phyloP scores from a whole-genome alignment of 2,113 vertebrate genomes.

The Ancistrus triradiatus region DNA sequence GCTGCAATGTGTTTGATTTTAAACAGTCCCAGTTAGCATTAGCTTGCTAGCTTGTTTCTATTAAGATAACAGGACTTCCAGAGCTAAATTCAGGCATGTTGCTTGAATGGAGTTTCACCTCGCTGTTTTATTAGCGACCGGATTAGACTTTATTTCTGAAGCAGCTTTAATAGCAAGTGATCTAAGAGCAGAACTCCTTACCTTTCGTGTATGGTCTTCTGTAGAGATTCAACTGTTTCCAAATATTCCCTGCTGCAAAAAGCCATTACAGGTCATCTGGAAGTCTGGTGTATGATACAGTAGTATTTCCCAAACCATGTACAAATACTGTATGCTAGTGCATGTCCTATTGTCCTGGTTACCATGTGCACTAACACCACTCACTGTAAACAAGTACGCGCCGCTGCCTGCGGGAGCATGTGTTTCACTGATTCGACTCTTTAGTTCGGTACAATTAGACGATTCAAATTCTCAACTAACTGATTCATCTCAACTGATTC shows the following conservation, averaged over 20 bases:
- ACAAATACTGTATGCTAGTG: too few relatives aligned
- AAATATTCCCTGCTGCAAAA: constrained; percentile 55
- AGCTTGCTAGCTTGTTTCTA: neutral
- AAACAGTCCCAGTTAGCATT: neutral
- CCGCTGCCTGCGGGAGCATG: too few relatives aligned
- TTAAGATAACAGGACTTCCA: too few relatives aligned
- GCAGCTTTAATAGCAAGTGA: neutral
- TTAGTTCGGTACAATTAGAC: too few relatives aligned
- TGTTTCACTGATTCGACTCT: too few relatives aligned
- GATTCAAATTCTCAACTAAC: too few relatives aligned
- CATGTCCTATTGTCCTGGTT: neutral
- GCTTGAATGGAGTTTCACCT: too few relatives aligned
- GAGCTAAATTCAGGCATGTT: too few relatives aligned
- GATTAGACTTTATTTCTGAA: neutral
- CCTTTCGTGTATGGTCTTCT: constrained; percentile 57
- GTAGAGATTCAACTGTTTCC: constrained; percentile 55
- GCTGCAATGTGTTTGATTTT: neutral
- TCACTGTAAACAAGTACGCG: neutral
- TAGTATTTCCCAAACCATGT: too few relatives aligned
- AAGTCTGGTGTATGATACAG: too few relatives aligned
- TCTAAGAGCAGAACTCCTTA: constrained; percentile 36
- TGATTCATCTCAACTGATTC: too few relatives aligned
- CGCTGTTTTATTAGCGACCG: too few relatives aligned
- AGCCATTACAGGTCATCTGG: constrained; percentile 28
- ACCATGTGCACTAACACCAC: neutral